These are phyloP conservation scores for Pocillopora meandrina DNA, from an alignment of 92 coral and sea anemone species.

Conservation along the genomic window DNA sequence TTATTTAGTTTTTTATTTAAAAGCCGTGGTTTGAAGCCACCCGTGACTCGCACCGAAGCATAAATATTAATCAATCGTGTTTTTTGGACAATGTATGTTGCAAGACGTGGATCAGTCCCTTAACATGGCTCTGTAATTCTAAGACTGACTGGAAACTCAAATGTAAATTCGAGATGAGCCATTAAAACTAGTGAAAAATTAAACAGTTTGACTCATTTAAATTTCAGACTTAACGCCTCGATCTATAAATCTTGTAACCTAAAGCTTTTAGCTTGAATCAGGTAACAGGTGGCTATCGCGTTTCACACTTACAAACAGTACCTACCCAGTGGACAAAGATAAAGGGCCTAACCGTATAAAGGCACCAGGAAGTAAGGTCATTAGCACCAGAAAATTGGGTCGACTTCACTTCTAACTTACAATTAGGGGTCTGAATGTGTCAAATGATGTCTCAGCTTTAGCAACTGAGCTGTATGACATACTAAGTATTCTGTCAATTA, in stretches of 20 bases:
- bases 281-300: not conserved
- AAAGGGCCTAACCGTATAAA: not conserved
- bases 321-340: not conserved
- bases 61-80: slow-evolving; percentile 11
- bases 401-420: too few relatives aligned
- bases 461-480: too few relatives aligned
- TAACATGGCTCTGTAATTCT: not conserved
- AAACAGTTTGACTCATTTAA: too few relatives aligned
- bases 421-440: too few relatives aligned
- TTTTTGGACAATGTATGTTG: too few relatives aligned
- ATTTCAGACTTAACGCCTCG: too few relatives aligned
- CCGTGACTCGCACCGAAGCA: not conserved
- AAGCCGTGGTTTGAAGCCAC: not conserved
- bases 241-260: too few relatives aligned
- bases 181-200: too few relatives aligned
- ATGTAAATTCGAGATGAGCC: too few relatives aligned
- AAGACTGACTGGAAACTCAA: not conserved
- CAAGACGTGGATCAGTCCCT: not conserved
- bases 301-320: too few relatives aligned
- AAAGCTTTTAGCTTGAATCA: not conserved
- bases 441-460: too few relatives aligned
- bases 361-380: not conserved
- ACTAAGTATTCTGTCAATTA: too few relatives aligned
- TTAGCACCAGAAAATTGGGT: not conserved
- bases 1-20: not conserved